These are phyloP conservation scores for Tuberolachnus salignus DNA, from an alignment of 2,888 invertebrate species.

Conservation along the genomic window DNA sequence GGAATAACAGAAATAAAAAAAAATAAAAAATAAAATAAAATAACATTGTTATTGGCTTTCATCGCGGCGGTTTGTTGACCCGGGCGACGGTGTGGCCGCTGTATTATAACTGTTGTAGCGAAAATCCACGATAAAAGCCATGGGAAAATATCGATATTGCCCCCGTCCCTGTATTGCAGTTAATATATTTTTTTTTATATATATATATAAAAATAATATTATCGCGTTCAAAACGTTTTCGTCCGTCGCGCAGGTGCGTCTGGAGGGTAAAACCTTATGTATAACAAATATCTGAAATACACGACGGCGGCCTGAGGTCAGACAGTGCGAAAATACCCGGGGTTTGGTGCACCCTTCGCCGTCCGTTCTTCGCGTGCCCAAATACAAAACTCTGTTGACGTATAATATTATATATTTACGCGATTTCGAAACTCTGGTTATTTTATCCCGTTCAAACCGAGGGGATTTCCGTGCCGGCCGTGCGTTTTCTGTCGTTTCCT, in stretches of 20 bases:
- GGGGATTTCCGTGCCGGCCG: too few species aligned
- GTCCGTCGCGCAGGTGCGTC: constrained; percentile 51
- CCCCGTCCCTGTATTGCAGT: constrained; percentile 24
- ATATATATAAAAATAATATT: too few species aligned
- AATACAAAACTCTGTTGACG: too few species aligned
- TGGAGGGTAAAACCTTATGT: too few species aligned
- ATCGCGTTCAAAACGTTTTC: constrained; percentile 19
- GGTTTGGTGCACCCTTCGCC: constrained; percentile 28
- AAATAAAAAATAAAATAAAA: too few species aligned
- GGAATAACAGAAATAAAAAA: constrained; percentile 25
- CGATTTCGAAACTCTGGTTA: too few species aligned
- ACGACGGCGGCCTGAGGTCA: constrained; percentile 14
- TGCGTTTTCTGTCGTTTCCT: too few species aligned
- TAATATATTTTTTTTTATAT: too few species aligned
- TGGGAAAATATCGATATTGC: constrained; percentile 52
- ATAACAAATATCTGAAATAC: too few species aligned
- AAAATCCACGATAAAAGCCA: constrained; percentile 34
- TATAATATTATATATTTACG: too few species aligned
- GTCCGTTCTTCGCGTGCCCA: constrained; percentile 1
- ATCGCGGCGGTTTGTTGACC: constrained; percentile 47
- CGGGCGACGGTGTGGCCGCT: too few species aligned
- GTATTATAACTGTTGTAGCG: neutral
- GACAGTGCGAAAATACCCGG: constrained; percentile 46
- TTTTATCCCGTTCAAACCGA: too few species aligned
- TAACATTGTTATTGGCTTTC: constrained; percentile 17